phyloP scores from a whole-genome alignment of 2,797 vertebrate species.

The Heteromormyrus szaboi region DNA sequence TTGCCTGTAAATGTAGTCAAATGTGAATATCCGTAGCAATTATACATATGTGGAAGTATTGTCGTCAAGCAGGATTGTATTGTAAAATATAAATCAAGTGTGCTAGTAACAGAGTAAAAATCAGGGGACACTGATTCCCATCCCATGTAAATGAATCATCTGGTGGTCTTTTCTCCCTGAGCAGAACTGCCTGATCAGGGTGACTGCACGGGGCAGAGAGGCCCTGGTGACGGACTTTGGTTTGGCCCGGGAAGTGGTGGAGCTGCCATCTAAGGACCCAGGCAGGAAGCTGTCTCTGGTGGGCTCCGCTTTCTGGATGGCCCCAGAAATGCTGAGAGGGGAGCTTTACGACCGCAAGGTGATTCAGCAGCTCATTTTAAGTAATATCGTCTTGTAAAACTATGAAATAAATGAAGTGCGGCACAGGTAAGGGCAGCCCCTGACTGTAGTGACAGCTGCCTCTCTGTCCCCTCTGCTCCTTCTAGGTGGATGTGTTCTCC shows the following conservation, averaged over 20 bases:
- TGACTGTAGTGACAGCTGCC: not conserved
- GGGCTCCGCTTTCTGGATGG: conserved; percentile 73
- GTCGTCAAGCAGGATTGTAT: not conserved
- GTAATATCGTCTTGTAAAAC: not conserved
- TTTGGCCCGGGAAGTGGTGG: conserved; percentile 62
- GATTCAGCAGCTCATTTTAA: conserved; percentile 4
- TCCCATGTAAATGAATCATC: not conserved
- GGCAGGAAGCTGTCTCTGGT: conserved; percentile 67
- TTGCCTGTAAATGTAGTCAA: not conserved
- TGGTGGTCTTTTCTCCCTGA: conserved; percentile 15
- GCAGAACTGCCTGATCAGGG: conserved; percentile 66
- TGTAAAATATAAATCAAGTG: not conserved
- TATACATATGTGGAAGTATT: not conserved
- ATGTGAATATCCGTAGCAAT: not conserved
- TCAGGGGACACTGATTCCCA: not conserved
- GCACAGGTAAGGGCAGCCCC: not conserved
- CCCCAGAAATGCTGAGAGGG: conserved; percentile 67
- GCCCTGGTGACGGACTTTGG: conserved; percentile 65
- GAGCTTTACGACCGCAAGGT: conserved; percentile 68
- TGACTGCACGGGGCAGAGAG: conserved; percentile 51
- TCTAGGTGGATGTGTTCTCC: conserved; percentile 69
- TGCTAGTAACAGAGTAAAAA: not conserved
- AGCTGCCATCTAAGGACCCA: conserved; percentile 47
- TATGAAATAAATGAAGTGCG: not conserved
- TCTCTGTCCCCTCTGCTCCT: not conserved